phyloP scores from a whole-genome alignment of 2,888 invertebrate genomes.

The Fabriciana adippe region DNA sequence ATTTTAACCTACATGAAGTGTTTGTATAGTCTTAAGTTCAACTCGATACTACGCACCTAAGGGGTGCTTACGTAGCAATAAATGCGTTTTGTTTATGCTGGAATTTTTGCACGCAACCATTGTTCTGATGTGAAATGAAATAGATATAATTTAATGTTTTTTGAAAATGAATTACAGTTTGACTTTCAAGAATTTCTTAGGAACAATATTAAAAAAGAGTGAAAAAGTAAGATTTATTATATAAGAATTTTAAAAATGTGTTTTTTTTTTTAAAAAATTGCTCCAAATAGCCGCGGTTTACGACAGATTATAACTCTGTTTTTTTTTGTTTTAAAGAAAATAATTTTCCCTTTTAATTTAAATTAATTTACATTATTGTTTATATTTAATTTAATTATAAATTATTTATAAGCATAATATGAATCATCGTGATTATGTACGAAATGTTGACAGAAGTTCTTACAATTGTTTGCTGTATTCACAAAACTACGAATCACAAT shows the following conservation, averaged over 20 bases:
- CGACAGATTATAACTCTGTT: no score
- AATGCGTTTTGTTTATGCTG: slow-evolving; percentile 54
- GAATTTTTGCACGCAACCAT: slow-evolving; percentile 53
- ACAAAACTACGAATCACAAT: slow-evolving; percentile 8
- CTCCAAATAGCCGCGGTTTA: no score
- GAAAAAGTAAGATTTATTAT: slow-evolving; percentile 35
- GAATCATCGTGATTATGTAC: slow-evolving; percentile 27
- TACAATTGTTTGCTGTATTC: slow-evolving; percentile 21
- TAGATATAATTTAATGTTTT: slow-evolving; percentile 47
- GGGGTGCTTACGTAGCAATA: slow-evolving; percentile 51
- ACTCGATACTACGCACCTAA: slow-evolving; percentile 42
- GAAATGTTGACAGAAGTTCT: slow-evolving; percentile 27
- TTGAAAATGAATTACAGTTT: slow-evolving; percentile 49
- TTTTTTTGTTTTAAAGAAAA: no score
- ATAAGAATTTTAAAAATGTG: neutral
- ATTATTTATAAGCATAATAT: slow-evolving; percentile 20
- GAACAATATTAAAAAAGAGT: slow-evolving; percentile 32
- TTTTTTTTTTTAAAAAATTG: neutral
- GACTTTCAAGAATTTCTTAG: slow-evolving; percentile 47
- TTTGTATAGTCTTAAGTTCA: slow-evolving; percentile 38
- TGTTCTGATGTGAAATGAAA: slow-evolving; percentile 50
- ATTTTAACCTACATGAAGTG: slow-evolving; percentile 14
- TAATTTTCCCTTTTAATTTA: no score
- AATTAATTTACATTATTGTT: neutral
- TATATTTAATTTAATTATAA: slow-evolving; percentile 1